A percentile compares a stretch with the other conserved stretches of the same genome.
These are phyloP conservation scores for Heliopora coerulea DNA, from an alignment of 92 coral and sea anemone species.

Conservation along the genomic window DNA sequence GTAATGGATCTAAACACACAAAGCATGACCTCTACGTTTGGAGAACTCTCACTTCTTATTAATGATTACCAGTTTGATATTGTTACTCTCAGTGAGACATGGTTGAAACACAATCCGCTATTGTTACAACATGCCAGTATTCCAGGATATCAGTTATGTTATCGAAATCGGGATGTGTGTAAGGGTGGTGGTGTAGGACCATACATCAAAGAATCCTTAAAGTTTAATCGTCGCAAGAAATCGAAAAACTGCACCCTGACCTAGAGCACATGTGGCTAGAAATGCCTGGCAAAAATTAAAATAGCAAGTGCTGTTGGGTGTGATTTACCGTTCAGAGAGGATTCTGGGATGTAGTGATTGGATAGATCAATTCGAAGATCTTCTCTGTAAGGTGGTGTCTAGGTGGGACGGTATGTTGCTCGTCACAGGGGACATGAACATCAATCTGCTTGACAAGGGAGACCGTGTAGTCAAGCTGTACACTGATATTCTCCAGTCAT, in stretches of 20 bases:
- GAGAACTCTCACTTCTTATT: slow-evolving; percentile 20
- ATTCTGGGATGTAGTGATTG: background rate
- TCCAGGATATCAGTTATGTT: slow-evolving; percentile 14
- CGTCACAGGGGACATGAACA: slow-evolving; percentile 12
- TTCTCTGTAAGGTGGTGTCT: slow-evolving; percentile 1
- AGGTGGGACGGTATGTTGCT: slow-evolving; percentile 22
- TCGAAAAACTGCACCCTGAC: slow-evolving; percentile 32
- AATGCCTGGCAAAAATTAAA: background rate
- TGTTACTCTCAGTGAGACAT: slow-evolving; percentile 26
- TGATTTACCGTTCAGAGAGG: background rate
- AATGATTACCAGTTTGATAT: slow-evolving; percentile 31
- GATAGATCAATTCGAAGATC: background rate
- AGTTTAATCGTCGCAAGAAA: slow-evolving; percentile 28
- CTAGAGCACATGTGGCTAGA: slow-evolving; percentile 25
- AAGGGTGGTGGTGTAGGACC: slow-evolving; percentile 25
- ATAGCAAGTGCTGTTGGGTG: slow-evolving; percentile 19
- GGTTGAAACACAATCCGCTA: slow-evolving; percentile 37
- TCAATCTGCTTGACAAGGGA: background rate
- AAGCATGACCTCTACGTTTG: slow-evolving; percentile 28
- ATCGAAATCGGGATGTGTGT: slow-evolving; percentile 22
- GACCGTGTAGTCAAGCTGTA: slow-evolving; percentile 7
- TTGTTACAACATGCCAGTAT: slow-evolving; percentile 27
- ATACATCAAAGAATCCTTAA: slow-evolving; percentile 6
- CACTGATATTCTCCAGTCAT: background rate
- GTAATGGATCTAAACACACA: slow-evolving; percentile 37